Percentiles rank a stretch among this genome's conserved stretches.
Evolutionary conservation across 2,113 vertebrate species (phyloP).

Genomic region (Illadopsis cleaveri): DNA sequence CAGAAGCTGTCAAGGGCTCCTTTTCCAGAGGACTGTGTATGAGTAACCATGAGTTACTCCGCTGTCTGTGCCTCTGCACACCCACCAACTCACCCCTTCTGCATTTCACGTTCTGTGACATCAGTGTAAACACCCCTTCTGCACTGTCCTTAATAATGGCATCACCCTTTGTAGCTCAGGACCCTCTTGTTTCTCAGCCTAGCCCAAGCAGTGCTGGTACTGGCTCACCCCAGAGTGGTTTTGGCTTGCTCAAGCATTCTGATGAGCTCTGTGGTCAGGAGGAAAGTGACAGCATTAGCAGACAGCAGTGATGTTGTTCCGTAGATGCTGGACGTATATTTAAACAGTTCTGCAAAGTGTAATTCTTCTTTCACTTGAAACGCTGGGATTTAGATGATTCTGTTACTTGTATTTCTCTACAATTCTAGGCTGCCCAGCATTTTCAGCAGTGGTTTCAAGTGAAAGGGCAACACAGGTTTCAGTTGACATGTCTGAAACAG

Average conservation of each 20-base stretch:
- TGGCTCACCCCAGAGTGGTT: background rate
- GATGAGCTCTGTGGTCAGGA: background rate
- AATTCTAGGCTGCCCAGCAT: background rate
- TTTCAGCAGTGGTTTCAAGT: background rate
- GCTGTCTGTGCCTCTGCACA: background rate
- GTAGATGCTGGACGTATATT: background rate
- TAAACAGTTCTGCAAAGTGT: background rate
- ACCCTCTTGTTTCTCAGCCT: background rate
- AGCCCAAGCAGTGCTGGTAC: background rate
- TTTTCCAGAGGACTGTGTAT: background rate
- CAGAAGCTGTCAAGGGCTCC: background rate
- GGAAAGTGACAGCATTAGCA: background rate
- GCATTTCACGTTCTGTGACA: background rate
- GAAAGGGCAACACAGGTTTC: background rate
- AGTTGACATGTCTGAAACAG: background rate
- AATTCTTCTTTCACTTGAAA: background rate
- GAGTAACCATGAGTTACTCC: background rate
- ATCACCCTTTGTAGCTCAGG: background rate
- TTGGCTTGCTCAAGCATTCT: background rate
- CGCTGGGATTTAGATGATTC: background rate
- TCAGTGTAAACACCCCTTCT: background rate
- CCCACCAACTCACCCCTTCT: background rate
- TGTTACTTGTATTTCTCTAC: background rate
- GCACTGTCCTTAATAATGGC: background rate
- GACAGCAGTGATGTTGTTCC: rapidly evolving